These are phyloP conservation scores for Danionella dracula DNA, from an alignment of 2,797 vertebrate genomes.

Conservation along the genomic window DNA sequence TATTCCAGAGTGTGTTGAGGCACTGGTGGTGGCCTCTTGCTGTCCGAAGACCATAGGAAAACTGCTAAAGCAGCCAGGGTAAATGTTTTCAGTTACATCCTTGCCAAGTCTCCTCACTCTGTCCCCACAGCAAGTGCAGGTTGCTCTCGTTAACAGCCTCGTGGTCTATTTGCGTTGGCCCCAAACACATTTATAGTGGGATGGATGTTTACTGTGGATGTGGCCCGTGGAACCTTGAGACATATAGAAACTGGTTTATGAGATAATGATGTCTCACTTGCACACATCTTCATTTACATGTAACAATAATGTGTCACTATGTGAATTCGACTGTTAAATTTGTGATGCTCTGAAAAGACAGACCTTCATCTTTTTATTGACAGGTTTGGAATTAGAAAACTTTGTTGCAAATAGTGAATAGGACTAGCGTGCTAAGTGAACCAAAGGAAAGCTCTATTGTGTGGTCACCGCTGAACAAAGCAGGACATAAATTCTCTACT, in stretches of 20 bases:
- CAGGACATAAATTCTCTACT: conserved; percentile 5
- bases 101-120: conserved; percentile 43
- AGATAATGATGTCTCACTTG: no score
- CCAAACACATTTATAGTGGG: conserved; percentile 14
- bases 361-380: conserved; percentile 15
- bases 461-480: conserved; percentile 30
- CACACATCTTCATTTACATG: no score
- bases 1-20: conserved; percentile 1
- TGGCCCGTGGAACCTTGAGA: background rate
- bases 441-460: conserved; percentile 44
- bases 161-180: conserved; percentile 31
- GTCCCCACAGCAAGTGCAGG: conserved; percentile 36
- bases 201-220: conserved; percentile 24
- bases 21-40: conserved; percentile 11
- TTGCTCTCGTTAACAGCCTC: conserved; percentile 36
- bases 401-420: conserved; percentile 2
- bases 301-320: no score
- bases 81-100: conserved; percentile 48
- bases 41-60: conserved; percentile 45
- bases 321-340: conserved; percentile 20
- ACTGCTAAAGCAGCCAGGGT: conserved; percentile 44
- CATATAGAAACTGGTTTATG: background rate
- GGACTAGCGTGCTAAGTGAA: conserved; percentile 16
- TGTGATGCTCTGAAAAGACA: conserved; percentile 10
- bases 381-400: conserved; percentile 16